A percentile compares a stretch with the other conserved stretches of the same genome.
These are phyloP conservation scores for Atractosteus spatula DNA, from an alignment of 2,113 vertebrate species.

Conservation along the genomic window DNA sequence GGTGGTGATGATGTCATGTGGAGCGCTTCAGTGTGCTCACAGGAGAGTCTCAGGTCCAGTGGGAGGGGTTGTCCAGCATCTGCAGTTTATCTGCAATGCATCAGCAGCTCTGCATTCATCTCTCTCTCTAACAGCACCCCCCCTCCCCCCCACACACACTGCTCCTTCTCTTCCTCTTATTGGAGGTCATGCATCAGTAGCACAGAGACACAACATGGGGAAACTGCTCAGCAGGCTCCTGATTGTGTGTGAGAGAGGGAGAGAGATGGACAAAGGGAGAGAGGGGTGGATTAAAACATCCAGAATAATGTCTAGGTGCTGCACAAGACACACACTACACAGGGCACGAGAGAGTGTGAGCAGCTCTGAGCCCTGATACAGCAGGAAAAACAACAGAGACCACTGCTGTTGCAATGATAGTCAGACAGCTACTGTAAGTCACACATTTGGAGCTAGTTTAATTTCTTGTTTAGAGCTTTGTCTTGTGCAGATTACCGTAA, in stretches of 20 bases:
- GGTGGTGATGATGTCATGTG: conserved; percentile 51
- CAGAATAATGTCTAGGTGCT: no score
- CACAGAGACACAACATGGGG: not conserved
- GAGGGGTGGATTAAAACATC: conserved; percentile 10
- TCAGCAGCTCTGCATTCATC: conserved; percentile 49
- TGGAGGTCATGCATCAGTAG: conserved; percentile 23
- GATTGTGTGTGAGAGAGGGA: conserved; percentile 17
- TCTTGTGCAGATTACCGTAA: no score
- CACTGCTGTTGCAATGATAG: no score
- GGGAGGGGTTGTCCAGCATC: conserved; percentile 56
- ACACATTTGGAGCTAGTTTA: no score
- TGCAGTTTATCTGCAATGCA: conserved; percentile 83
- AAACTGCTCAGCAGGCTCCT: conserved; percentile 14
- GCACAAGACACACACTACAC: no score
- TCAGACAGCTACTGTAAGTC: no score
- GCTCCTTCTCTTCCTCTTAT: conserved; percentile 27
- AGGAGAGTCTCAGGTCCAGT: not conserved
- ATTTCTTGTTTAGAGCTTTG: no score
- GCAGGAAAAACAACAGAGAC: no score
- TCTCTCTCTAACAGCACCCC: conserved; percentile 8
- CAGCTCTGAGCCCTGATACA: no score
- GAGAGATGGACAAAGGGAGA: conserved; percentile 10
- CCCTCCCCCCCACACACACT: conserved; percentile 20
- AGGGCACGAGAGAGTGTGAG: no score
- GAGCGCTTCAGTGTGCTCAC: conserved; percentile 29